Evolutionary conservation across 2,113 vertebrate genomes (phyloP).

Genomic region (Maccullochella peelii): DNA sequence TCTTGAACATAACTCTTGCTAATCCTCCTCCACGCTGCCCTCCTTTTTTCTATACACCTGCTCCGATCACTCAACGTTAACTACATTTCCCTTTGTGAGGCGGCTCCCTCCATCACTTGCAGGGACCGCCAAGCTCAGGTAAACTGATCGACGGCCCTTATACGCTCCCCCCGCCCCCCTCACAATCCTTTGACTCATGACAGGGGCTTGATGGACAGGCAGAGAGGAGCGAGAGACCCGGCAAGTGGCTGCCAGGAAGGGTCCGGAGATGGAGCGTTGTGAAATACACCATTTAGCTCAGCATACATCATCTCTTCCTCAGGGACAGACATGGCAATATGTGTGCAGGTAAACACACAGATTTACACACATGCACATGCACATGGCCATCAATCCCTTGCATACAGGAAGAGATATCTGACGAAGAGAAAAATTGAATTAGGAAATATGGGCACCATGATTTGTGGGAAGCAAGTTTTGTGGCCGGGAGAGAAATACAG

Average conservation of each 20-base stretch:
- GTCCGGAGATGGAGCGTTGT: constrained; percentile 68
- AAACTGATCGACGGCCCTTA: constrained; percentile 73
- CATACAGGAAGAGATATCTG: constrained; percentile 77
- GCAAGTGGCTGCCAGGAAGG: constrained; percentile 69
- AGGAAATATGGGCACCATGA: constrained; percentile 80
- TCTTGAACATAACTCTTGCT: constrained; percentile 66
- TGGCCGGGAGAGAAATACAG: constrained; percentile 72
- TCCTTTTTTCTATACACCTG: constrained; percentile 49
- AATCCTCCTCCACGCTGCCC: constrained; percentile 46
- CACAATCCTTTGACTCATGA: constrained; percentile 66
- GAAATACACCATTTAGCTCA: constrained; percentile 74
- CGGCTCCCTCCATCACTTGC: constrained; percentile 70
- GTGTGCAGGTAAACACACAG: constrained; percentile 53
- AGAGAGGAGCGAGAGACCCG: constrained; percentile 46
- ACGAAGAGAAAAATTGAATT: constrained; percentile 80
- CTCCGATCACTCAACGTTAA: constrained; percentile 78
- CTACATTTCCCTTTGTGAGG: constrained; percentile 75
- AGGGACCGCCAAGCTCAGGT: constrained; percentile 66
- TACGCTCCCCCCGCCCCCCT: constrained; percentile 55
- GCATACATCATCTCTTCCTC: constrained; percentile 79
- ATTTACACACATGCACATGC: constrained; percentile 53
- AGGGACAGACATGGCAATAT: constrained; percentile 63
- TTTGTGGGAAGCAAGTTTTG: constrained; percentile 76
- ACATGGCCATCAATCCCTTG: constrained; percentile 76
- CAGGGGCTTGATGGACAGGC: constrained; percentile 74